phyloP scores from a whole-genome alignment of 2,113 vertebrate species.

The Pluvianellus socialis region DNA sequence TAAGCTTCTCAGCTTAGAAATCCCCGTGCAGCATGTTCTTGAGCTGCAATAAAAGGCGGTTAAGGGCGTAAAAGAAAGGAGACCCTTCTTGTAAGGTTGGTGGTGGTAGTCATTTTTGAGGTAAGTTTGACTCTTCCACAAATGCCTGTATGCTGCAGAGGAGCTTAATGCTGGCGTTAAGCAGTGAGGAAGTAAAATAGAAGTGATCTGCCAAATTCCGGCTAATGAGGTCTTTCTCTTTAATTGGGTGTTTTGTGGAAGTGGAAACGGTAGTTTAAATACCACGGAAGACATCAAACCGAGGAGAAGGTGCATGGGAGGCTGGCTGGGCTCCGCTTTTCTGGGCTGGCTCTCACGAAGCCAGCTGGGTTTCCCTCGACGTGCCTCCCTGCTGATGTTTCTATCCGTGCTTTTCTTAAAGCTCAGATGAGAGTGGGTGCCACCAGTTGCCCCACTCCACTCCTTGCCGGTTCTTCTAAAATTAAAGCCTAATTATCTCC shows the following conservation, averaged over 20 bases:
- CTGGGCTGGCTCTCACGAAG: background rate
- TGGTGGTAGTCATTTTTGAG: background rate
- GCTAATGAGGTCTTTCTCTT: background rate
- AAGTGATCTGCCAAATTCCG: background rate
- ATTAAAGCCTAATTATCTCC: background rate
- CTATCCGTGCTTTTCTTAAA: background rate
- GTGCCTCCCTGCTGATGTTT: background rate
- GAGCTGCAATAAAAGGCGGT: background rate
- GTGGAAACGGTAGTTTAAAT: background rate
- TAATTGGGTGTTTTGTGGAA: background rate
- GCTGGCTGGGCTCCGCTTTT: background rate
- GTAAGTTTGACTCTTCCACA: background rate
- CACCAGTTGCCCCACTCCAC: background rate
- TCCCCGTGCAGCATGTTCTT: background rate
- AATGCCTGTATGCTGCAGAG: background rate
- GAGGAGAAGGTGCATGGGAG: background rate
- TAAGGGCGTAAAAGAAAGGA: background rate
- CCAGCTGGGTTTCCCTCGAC: rapidly evolving
- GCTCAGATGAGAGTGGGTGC: background rate
- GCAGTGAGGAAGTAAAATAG: background rate
- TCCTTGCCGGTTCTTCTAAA: background rate
- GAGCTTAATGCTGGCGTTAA: background rate
- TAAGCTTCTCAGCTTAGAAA: background rate
- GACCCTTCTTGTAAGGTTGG: background rate
- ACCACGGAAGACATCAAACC: background rate